These are phyloP conservation scores for Palloptera scutellata DNA, from an alignment of 2,888 invertebrate genomes.

Conservation along the genomic window DNA sequence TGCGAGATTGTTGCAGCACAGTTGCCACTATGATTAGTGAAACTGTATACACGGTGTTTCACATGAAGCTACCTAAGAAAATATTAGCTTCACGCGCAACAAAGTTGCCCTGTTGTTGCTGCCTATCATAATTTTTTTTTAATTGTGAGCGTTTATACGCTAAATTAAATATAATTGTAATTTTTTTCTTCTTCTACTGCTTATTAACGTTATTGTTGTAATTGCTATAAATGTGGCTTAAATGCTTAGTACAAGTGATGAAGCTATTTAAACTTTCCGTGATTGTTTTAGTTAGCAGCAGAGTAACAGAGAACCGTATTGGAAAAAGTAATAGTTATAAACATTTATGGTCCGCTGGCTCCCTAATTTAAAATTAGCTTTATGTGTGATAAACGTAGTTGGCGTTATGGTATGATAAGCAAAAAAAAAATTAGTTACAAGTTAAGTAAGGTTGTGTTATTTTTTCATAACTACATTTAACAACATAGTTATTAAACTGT, in stretches of 20 bases:
- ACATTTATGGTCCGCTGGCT: constrained; percentile 13
- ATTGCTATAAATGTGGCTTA: constrained; percentile 13
- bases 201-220: neutral
- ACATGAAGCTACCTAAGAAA: no score
- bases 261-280: neutral
- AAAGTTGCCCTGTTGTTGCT: no score
- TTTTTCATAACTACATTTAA: neutral
- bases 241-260: constrained; percentile 8
- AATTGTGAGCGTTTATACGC: constrained; percentile 26
- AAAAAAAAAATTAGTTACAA: neutral
- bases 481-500: no score
- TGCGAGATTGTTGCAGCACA: no score
- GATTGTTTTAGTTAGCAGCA: neutral
- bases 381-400: neutral
- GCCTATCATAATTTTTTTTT: neutral
- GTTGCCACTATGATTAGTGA: no score
- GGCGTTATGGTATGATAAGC: neutral
- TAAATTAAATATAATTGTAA: constrained; percentile 22
- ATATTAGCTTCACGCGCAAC: no score
- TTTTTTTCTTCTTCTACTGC: constrained; percentile 6
- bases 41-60: no score
- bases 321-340: no score
- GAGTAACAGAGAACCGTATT: no score
- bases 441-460: neutral
- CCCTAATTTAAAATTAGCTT: constrained; percentile 5